Conservation (phyloP, 2,113 vertebrate genomes). For the Orientallactaga bullata region DNA sequence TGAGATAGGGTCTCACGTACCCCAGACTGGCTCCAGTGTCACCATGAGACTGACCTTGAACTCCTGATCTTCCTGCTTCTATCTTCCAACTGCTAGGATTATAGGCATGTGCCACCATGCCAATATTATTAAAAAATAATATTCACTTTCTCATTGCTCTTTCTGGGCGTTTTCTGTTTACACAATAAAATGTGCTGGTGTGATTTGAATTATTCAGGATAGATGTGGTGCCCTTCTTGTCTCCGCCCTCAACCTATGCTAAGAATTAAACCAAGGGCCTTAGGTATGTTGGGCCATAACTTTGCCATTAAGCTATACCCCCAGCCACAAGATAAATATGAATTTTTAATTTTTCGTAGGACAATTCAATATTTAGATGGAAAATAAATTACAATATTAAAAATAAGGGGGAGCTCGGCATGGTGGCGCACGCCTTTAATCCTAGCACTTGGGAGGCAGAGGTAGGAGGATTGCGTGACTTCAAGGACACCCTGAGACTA, state of each 20-base stretch:
- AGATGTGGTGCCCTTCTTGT: background rate
- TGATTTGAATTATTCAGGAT: background rate
- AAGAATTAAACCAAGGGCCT: background rate
- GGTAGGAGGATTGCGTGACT: no score
- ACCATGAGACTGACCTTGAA: background rate
- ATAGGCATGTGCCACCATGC: background rate
- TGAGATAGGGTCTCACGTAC: background rate
- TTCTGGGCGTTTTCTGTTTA: background rate
- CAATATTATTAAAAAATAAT: background rate
- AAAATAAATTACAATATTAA: slow-evolving; percentile 32
- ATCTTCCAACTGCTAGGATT: background rate
- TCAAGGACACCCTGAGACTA: no score
- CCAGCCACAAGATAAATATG: background rate
- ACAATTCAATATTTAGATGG: background rate
- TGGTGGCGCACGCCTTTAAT: no score
- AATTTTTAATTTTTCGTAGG: slow-evolving; percentile 11
- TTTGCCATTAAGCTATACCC: background rate
- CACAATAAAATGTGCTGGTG: background rate
- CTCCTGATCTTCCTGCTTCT: background rate
- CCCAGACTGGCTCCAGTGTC: background rate
- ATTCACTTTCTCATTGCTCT: background rate
- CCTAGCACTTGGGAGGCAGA: no score
- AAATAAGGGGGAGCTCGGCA: background rate
- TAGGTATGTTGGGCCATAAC: background rate
- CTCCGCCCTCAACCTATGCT: background rate